A percentile compares a stretch with the other conserved stretches of the same genome.
These are phyloP conservation scores for Lophius piscatorius DNA, from an alignment of 2,113 vertebrate species.

Conservation along the genomic window DNA sequence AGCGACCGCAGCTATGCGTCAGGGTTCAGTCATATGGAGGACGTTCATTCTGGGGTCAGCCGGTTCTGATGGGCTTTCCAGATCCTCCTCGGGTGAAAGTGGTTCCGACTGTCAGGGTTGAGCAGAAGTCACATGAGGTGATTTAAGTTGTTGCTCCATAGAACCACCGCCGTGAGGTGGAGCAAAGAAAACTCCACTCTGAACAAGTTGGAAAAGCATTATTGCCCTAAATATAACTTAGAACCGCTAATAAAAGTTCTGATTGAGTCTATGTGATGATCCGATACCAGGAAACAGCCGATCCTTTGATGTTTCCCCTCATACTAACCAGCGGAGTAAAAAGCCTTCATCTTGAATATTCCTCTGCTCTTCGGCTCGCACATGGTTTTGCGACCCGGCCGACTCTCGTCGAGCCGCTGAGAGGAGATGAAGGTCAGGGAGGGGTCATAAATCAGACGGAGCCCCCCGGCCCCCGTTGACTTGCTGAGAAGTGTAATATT, in stretches of 20 bases:
- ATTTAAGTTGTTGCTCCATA: constrained; percentile 66
- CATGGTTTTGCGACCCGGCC: constrained; percentile 28
- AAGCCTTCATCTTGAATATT: background rate
- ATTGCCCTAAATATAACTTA: background rate
- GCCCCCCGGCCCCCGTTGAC: constrained; percentile 33
- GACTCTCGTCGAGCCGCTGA: constrained; percentile 33
- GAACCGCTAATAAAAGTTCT: background rate
- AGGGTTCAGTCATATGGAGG: constrained; percentile 19
- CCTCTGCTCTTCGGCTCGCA: constrained; percentile 19
- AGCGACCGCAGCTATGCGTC: constrained; percentile 40
- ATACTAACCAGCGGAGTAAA: no score
- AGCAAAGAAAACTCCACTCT: constrained; percentile 12
- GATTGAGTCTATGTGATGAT: background rate
- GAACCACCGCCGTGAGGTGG: constrained; percentile 1
- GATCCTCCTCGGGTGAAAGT: constrained; percentile 45
- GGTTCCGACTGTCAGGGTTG: constrained; percentile 51
- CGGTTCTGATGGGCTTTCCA: constrained; percentile 60
- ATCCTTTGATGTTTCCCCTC: no score
- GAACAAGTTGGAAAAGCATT: constrained; percentile 21
- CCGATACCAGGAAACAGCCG: no score
- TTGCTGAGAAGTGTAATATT: constrained; percentile 75
- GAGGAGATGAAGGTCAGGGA: constrained; percentile 40
- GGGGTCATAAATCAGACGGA: constrained; percentile 64
- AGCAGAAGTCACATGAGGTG: constrained; percentile 66
- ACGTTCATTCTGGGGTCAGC: constrained; percentile 31